Evolutionary conservation across 2,113 vertebrate genomes (phyloP), one percentile per base, ranked within the genome.

Genomic region (Onychostruthus taczanowskii): DNA sequence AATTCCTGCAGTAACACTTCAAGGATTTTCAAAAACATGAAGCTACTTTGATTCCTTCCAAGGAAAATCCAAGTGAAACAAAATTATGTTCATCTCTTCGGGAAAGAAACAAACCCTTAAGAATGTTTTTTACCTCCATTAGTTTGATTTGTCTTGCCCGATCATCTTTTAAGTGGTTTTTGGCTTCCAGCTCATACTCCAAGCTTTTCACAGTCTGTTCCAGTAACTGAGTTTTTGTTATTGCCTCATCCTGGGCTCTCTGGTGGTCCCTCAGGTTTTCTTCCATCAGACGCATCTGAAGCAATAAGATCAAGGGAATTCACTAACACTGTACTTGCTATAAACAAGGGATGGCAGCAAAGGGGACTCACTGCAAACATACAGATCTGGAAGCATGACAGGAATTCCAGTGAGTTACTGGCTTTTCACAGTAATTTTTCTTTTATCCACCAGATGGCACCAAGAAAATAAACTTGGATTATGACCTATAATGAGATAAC

Each of bases 131-230:
- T 97, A 99, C 99, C 99, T 99, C 99, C 98, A 99, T 97, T 56
- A 98, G 95, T 96, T 99, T 99, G 74, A 98, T 33, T 4, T 99
- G 98, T 80, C 98, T 97, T 56, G 97, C 52, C 73, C 98, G 98
- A 85, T 99, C 99, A 0, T 98, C 99, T 82, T 98, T 99, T 73
- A 97, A 67, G 90, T 98, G 98, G 68, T 79, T 94, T 96, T 97
- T 98, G 50, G 97, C 98, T 92, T 99, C 98, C 23, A 98, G 96
- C 77, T 99, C 98, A 7, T 97, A 96, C 95, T 99, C 99, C 93
- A 99, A 97, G 59, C 98, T 98, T 72, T 97, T 98, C 58, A 99
- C 94, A 10, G 98, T 98, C 93, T 98, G 98, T 88, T 99, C 98
- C 93, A 99, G 94, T 55, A 96, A 96, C 83, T 98, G 98, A 78